Evolutionary conservation across 1,140 invertebrate species (phyloP).

Genomic region (Brachionus asplanchnoidis): DNA sequence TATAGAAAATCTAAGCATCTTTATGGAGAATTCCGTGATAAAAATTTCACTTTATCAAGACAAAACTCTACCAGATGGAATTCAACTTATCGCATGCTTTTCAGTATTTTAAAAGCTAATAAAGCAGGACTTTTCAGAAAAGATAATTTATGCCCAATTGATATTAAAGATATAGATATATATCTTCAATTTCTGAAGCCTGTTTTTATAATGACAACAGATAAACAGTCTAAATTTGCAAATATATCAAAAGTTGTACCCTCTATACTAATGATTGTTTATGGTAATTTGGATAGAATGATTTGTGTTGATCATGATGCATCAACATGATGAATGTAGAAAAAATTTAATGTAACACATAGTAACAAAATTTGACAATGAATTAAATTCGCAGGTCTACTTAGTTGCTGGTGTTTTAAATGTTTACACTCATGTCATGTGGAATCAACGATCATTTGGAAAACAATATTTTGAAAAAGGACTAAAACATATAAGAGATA

Average conservation of each 20-base stretch:
- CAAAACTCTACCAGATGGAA: background rate
- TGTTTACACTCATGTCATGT: background rate
- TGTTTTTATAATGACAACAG: background rate
- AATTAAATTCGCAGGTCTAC: background rate
- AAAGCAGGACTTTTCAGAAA: background rate
- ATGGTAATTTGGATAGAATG: background rate
- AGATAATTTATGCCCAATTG: background rate
- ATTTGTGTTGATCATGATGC: background rate
- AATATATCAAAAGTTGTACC: background rate
- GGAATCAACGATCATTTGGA: background rate
- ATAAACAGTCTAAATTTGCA: background rate
- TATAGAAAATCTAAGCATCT: constrained; percentile 6
- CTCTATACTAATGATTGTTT: background rate
- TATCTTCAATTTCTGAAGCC: constrained; percentile 10
- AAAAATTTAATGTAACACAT: background rate
- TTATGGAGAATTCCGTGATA: background rate
- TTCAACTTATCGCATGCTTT: background rate
- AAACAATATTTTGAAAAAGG: background rate
- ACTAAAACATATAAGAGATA: background rate
- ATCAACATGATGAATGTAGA: background rate
- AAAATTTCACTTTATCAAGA: background rate
- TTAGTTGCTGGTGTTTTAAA: background rate
- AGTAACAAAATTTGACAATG: background rate
- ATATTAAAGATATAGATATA: background rate
- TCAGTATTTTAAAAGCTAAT: background rate